Evolutionary conservation across 2,888 invertebrate genomes (phyloP).

Genomic region (Mylabris sibirica): DNA sequence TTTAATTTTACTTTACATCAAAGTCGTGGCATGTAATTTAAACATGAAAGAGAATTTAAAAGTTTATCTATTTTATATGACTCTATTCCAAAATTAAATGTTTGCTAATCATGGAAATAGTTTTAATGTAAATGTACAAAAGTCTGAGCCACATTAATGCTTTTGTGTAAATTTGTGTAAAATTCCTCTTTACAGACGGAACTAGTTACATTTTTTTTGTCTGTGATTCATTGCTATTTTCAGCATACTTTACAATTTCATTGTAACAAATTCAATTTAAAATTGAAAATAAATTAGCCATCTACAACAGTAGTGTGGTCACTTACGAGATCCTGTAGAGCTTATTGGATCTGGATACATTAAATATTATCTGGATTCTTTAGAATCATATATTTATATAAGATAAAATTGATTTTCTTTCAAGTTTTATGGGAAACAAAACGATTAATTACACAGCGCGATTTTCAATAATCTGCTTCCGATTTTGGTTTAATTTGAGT

Average conservation of each 20-base stretch:
- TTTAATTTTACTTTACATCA: conserved; percentile 1
- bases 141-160: not conserved
- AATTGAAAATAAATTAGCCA: conserved; percentile 47
- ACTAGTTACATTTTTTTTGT: not conserved
- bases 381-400: too few relatives aligned
- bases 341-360: conserved; percentile 43
- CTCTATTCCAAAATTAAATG: not conserved
- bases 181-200: not conserved
- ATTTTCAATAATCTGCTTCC: too few relatives aligned
- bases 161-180: not conserved
- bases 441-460: too few relatives aligned
- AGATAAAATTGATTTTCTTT: too few relatives aligned
- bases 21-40: not conserved
- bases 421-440: too few relatives aligned
- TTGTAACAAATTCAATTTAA: conserved; percentile 47
- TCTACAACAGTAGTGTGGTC: conserved; percentile 36
- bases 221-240: not conserved
- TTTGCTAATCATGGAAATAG: not conserved
- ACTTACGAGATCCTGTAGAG: conserved; percentile 47
- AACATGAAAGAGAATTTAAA: not conserved
- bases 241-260: not conserved
- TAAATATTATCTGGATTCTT: not conserved
- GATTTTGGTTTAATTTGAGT: not conserved
- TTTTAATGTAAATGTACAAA: not conserved
- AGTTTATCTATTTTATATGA: not conserved